These are phyloP conservation scores for Forbesichthys agassizii DNA, from an alignment of 2,113 vertebrate species.

Conservation along the genomic window DNA sequence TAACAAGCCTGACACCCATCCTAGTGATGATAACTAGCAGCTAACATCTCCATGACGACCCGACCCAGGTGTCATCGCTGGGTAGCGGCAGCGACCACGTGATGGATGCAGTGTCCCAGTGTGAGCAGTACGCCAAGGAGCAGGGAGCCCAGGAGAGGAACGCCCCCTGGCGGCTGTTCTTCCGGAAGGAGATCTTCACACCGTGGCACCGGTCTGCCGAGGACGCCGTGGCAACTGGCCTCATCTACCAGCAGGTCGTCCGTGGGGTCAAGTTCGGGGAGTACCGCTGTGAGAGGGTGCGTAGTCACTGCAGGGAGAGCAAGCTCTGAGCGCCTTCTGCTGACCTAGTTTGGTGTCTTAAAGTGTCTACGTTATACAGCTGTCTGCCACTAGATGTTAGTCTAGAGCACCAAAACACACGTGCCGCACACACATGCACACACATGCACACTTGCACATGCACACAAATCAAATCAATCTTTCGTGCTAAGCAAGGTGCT, in stretches of 20 bases:
- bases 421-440: no score
- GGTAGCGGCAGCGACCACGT: constrained; percentile 95
- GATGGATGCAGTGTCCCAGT: constrained; percentile 97
- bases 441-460: background rate
- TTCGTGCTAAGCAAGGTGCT: no score
- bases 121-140: constrained; percentile 96
- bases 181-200: constrained; percentile 96
- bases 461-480: no score
- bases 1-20: no score
- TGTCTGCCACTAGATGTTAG: no score
- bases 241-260: constrained; percentile 96
- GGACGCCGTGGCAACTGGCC: constrained; percentile 90
- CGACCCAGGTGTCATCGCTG: constrained; percentile 88
- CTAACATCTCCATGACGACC: background rate
- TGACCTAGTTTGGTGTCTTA: background rate
- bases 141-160: constrained; percentile 97
- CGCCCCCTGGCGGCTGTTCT: constrained; percentile 94
- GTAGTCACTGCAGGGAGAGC: background rate
- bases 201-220: constrained; percentile 91
- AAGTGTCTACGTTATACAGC: no score
- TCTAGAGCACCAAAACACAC: no score
- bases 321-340: background rate
- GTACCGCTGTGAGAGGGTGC: constrained; percentile 93
- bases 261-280: constrained; percentile 97
- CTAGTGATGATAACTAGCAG: no score